Evolutionary conservation across 2,113 vertebrate genomes (phyloP), one percentile per base, ranked within the genome.

Genomic region (Chamaetylas fuelleborni): DNA sequence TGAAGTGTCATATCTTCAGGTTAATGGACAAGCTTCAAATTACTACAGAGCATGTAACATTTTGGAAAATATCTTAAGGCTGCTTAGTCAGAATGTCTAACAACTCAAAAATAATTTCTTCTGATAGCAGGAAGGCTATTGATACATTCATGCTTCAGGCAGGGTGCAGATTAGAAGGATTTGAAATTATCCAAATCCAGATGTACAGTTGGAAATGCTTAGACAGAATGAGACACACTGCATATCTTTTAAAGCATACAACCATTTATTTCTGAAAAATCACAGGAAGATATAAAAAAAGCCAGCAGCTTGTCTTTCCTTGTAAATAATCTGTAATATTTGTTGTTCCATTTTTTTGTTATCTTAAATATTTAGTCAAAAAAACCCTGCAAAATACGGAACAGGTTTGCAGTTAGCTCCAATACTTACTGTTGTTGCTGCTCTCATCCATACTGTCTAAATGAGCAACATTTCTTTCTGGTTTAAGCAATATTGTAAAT

Each of bases 401-500:
- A 73, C 31, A n/a, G 8, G 4, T 72, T 91, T 88, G 42, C 64
- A 57, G 54, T 83, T 82, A 87, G 54, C 50, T 88, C 19, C 28
- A 36, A 3, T 65, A 33, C 50, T 92, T 58, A 28, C n/a, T 83
- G 67, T 36, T 86, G n/a, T 91, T 94, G 74, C 51, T 88, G 43
- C 64, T 93, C 76, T 90, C 36, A 78, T 88, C 95, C 64, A 26
- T 67, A 5, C 71, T 77, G 26, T 65, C 71, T 82, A 50, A 88
- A 62, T 0, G 5, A 91, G 47, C 81, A 81, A 3, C 1, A 3
- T 86, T 88, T 79, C 66, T 91, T 80, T 81, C 65, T 95, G 34
- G 6, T 93, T 93, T 90, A 87, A 71, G 73, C 73, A 33, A 60
- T 64, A 20, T 87, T 94, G 81, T 95, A 95, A 78, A 71, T 84